Conservation (phyloP, 1,140 invertebrate genomes). For the Aphelinus atriplicis region DNA sequence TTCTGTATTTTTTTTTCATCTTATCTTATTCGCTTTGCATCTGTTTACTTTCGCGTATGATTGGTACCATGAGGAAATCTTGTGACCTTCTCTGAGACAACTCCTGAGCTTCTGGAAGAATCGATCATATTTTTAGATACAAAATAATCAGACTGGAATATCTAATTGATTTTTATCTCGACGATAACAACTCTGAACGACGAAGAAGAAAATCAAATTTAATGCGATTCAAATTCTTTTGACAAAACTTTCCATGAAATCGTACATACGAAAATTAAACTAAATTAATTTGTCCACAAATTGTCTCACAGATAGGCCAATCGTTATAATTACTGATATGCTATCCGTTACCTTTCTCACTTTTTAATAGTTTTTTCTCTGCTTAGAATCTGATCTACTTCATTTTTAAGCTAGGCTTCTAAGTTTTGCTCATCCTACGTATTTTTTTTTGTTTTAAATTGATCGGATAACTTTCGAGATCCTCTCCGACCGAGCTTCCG, state of each 20-base stretch:
- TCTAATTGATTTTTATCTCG: too few species aligned
- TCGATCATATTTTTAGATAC: neutral
- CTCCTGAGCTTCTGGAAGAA: neutral
- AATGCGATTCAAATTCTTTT: neutral
- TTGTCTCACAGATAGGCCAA: slow-evolving; percentile 11
- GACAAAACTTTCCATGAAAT: neutral
- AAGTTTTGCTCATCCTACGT: slow-evolving; percentile 33
- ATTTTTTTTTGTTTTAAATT: slow-evolving; percentile 31
- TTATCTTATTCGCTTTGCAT: slow-evolving; percentile 24
- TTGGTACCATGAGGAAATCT: slow-evolving; percentile 30
- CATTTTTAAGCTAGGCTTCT: slow-evolving; percentile 16
- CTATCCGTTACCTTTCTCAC: slow-evolving; percentile 20
- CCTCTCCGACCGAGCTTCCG: slow-evolving; percentile 41
- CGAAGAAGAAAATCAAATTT: too few species aligned
- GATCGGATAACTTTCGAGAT: slow-evolving; percentile 58
- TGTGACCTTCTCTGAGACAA: slow-evolving; percentile 10
- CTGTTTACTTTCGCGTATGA: slow-evolving; percentile 28
- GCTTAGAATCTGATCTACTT: slow-evolving; percentile 27
- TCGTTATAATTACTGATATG: slow-evolving; percentile 32
- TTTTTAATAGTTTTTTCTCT: slow-evolving; percentile 14
- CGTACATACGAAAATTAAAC: too few species aligned
- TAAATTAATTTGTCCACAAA: neutral
- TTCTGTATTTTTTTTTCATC: slow-evolving; percentile 22
- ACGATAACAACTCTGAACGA: too few species aligned
- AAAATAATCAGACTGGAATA: neutral